Percentiles rank a stretch among this genome's conserved stretches.
phyloP scores from a whole-genome alignment of 2,113 vertebrate species.

The Indri indri region DNA sequence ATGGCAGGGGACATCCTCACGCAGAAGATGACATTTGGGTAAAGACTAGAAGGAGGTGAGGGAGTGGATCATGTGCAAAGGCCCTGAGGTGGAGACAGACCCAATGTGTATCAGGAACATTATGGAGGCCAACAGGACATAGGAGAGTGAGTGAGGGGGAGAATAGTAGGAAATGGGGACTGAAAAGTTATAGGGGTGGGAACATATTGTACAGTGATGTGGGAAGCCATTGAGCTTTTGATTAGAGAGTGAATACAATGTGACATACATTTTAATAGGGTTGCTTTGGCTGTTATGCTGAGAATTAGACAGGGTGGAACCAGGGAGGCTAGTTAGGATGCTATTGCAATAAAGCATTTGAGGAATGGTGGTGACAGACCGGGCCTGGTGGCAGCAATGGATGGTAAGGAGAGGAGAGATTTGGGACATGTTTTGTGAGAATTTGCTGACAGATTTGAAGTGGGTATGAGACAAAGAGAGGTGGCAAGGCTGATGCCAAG shows the following conservation, averaged over 20 bases:
- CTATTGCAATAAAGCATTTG: not conserved
- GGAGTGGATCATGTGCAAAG: not conserved
- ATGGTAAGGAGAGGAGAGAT: not conserved
- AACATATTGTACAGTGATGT: not conserved
- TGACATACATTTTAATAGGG: not conserved
- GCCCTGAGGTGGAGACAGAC: not conserved
- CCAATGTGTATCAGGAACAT: not conserved
- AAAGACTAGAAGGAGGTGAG: not conserved
- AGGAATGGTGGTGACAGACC: not conserved
- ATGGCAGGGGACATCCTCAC: not conserved
- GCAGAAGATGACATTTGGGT: not conserved
- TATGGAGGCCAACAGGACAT: not conserved
- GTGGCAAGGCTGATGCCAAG: not conserved
- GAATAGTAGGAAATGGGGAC: not conserved
- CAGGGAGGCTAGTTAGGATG: not conserved
- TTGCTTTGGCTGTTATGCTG: not conserved
- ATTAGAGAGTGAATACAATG: not conserved
- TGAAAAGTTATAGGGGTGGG: not conserved
- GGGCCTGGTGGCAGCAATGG: not conserved
- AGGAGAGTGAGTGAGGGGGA: not conserved
- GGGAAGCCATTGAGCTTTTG: not conserved
- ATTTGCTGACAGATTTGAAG: not conserved
- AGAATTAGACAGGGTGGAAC: not conserved
- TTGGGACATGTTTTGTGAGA: not conserved
- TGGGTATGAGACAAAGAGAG: not conserved